phyloP scores from a whole-genome alignment of 2,113 vertebrate genomes.

The Cricetomys ansorgei region DNA sequence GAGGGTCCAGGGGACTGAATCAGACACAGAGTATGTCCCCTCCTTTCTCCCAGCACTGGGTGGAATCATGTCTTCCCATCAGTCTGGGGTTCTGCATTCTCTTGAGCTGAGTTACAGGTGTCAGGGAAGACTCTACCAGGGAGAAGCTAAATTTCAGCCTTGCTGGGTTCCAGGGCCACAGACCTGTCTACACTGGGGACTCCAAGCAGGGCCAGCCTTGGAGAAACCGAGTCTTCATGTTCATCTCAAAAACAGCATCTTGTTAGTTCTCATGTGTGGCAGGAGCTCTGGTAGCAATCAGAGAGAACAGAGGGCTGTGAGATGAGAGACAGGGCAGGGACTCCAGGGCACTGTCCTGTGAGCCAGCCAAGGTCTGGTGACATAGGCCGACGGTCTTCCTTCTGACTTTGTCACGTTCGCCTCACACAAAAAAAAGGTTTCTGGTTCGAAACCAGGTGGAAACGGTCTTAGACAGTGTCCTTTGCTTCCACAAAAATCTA shows the following conservation, averaged over 20 bases:
- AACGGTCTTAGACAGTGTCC: neutral
- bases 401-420: neutral
- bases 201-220: rapidly evolving
- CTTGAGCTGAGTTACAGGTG: rapidly evolving
- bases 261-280: no score
- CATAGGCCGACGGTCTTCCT: neutral
- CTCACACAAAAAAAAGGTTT: neutral
- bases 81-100: neutral
- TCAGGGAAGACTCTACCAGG: no score
- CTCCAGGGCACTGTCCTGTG: neutral
- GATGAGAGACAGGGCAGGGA: neutral
- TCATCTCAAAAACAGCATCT: neutral
- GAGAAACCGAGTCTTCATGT: neutral
- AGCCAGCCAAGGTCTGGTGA: neutral
- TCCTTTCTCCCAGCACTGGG: neutral
- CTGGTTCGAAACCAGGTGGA: neutral
- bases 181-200: no score
- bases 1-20: neutral
- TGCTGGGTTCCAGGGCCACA: rapidly evolving
- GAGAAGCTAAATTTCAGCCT: neutral
- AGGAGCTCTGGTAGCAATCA: neutral
- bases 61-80: neutral
- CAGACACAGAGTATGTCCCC: no score
- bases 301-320: no score
- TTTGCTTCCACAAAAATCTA: neutral